Conservation (phyloP, 2,888 invertebrate species). For the Allolobophora icterica region DNA sequence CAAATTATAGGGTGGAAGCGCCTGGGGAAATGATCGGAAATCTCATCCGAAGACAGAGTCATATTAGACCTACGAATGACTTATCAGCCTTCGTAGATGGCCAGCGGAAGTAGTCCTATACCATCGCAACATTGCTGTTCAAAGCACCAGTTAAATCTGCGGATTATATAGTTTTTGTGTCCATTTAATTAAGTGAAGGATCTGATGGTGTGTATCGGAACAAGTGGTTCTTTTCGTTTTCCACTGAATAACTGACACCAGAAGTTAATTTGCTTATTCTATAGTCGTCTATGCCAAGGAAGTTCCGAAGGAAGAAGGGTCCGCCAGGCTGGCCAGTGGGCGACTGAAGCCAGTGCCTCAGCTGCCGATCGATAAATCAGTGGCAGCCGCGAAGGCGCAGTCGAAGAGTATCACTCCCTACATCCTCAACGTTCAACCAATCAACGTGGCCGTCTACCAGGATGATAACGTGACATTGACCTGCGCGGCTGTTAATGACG, state of each 20-base stretch:
- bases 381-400: background rate
- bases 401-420: background rate
- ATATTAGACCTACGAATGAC: too few relatives aligned
- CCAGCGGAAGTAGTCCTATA: too few relatives aligned
- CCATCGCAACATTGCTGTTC: too few relatives aligned
- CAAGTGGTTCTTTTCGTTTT: background rate
- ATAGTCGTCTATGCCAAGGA: background rate
- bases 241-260: too few relatives aligned
- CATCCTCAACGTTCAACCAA: background rate
- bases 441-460: slow-evolving; percentile 20
- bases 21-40: too few relatives aligned
- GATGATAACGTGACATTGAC: background rate
- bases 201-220: background rate
- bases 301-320: background rate
- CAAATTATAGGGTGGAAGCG: too few relatives aligned
- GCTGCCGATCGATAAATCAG: background rate
- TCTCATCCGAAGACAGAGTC: too few relatives aligned
- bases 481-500: slow-evolving; percentile 3
- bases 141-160: background rate
- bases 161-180: background rate
- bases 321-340: background rate
- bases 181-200: background rate
- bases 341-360: background rate
- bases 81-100: too few relatives aligned
- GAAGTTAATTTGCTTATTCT: background rate